Base-by-base conservation (phyloP, 2,888 invertebrate genomes). In the Colletes collaris region DNA sequence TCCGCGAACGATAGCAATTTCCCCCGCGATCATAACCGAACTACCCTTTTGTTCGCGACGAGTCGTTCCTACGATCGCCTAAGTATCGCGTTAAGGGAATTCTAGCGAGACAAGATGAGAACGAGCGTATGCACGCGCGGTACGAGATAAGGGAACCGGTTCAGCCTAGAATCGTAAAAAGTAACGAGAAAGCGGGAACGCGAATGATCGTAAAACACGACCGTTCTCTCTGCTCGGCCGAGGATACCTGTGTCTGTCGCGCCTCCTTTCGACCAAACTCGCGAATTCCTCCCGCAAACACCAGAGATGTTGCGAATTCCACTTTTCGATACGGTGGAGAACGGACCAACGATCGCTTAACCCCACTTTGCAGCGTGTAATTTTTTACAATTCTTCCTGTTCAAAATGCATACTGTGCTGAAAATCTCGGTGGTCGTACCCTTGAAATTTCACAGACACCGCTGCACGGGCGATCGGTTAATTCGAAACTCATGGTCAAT, bases 21-120 rank as follows among this genome's bases (percentile, higher is more conserved):
- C 27, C 4, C 4, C 7, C 27, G 13, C 46, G 62, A 49, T 62
- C 49, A 49, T 62, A 62, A 27, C 46, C 49, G 46, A 4, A 13
- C 44, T 11, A 46, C 27, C 60, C 46, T 46, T 62, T 62, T 19
- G 46, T 27, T 49, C 62, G 46, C 16, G 6, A 52, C 62, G 27
- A 49, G 49, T 62, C 46, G 62, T 62, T 78, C 58, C 55, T 56
- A 52, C 70, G 70, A 66, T 62, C 35, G 63, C 13, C 7, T 60
- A 46, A 60, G 46, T 7, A 27, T 37, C 59, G 73, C 55, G 60
- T 60, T 60, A 63, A 44, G 50, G 37, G 60, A 62, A 62, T 27
- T 44, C 37, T 16, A 60, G 53, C 59, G 50, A 19, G 40, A 60
- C 27, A 46, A 49, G 49, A 58, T 44, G 46, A 46, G 35, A 69